Evolutionary conservation across 2,113 vertebrate species (phyloP).

Genomic region (Proteles cristata): DNA sequence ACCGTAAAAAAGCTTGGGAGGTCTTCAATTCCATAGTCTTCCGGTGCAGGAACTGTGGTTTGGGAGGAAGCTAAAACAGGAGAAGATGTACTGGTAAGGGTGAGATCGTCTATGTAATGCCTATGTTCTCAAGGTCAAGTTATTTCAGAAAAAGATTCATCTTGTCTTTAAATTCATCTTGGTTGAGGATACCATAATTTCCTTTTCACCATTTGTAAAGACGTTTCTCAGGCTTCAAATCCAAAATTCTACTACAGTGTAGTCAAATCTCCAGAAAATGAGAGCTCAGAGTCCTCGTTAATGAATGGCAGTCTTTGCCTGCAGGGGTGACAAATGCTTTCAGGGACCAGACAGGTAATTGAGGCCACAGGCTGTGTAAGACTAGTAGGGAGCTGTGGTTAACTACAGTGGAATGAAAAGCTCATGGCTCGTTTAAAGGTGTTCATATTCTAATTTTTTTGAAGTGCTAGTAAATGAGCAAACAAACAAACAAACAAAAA

Average conservation of each 20-base stretch:
- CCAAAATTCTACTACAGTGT: background rate
- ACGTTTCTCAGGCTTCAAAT: constrained; percentile 20
- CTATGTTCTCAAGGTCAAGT: constrained; percentile 16
- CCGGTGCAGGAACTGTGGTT: constrained; percentile 88
- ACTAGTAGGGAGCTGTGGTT: background rate
- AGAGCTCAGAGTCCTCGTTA: background rate
- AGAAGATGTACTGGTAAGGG: background rate
- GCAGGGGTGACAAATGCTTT: background rate
- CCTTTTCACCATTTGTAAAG: background rate
- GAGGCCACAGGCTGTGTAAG: background rate
- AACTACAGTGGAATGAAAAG: background rate
- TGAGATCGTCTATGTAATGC: background rate
- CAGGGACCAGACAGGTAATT: background rate
- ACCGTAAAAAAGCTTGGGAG: constrained; percentile 75
- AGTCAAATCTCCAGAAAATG: constrained; percentile 7
- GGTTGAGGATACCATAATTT: background rate
- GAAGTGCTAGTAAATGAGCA: background rate
- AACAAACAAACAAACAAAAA: background rate
- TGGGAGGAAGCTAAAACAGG: constrained; percentile 88
- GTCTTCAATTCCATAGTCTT: constrained; percentile 86
- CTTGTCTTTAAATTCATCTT: constrained; percentile 41
- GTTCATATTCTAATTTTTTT: background rate
- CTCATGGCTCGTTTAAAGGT: background rate
- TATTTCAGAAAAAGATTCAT: background rate
- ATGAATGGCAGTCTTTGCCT: background rate